These are phyloP conservation scores for Trogon melanurus DNA, from an alignment of 2,113 vertebrate species.

Conservation along the genomic window DNA sequence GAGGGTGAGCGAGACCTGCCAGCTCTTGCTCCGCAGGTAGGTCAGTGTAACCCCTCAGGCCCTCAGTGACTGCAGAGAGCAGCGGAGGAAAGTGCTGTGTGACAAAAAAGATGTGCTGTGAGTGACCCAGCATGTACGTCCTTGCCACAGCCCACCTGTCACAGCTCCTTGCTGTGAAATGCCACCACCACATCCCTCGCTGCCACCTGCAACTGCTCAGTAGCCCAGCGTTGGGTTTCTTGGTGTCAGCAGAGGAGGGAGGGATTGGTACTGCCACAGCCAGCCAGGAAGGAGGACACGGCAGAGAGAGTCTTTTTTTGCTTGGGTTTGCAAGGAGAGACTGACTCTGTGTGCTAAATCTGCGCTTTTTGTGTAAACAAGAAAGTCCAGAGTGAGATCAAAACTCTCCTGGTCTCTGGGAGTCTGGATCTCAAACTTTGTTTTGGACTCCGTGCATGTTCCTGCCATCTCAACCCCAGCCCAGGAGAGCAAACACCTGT, in stretches of 20 bases:
- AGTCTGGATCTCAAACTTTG: not conserved
- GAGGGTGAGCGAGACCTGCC: not conserved
- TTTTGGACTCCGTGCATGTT: not conserved
- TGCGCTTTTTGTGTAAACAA: not conserved
- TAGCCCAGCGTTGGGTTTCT: not conserved
- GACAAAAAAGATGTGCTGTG: not conserved
- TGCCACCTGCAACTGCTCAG: too few species aligned
- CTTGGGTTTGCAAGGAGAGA: not conserved
- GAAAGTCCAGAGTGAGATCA: not conserved
- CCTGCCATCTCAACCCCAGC: not conserved
- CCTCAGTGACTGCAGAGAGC: not conserved
- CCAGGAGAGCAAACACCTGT: not conserved
- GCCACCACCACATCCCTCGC: not conserved
- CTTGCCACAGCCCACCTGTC: not conserved
- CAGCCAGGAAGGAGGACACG: not conserved
- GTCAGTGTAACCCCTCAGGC: not conserved
- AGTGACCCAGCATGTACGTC: not conserved
- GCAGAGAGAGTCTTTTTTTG: not conserved
- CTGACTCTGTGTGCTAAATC: not conserved
- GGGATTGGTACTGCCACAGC: not conserved
- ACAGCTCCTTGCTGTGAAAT: not conserved
- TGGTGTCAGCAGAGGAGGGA: not conserved
- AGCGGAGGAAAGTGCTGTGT: not conserved
- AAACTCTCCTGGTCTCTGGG: not conserved
- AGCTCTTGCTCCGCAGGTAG: not conserved